Evolutionary conservation across 2,113 vertebrate genomes (phyloP), one percentile per base, ranked within the genome.

Genomic region (Elgaria multicarinata): DNA sequence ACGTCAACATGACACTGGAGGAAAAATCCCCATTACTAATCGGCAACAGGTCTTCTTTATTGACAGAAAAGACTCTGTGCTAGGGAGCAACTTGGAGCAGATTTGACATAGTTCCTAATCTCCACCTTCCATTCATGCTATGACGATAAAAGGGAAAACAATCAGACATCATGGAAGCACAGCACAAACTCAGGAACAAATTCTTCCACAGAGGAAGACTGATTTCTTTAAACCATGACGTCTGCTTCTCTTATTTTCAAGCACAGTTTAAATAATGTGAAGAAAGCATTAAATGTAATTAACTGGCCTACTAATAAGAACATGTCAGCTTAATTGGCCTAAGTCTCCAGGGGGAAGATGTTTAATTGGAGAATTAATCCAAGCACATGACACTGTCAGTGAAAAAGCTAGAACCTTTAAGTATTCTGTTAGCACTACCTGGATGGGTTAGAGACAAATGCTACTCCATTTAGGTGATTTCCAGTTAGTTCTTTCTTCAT

Each of bases 201-300:
- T 84, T 82, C 77, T 93, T 90, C 85, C 88, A 80, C 83, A 46
- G 46, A 87, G 31, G 7, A 71, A 3, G 1, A 90, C 66, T 76
- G 88, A 86, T 90, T 79, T 44, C 69, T 88, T 4, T 55, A 94
- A 94, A 93, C 93, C 86, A 90, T 71, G 89, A 92, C 89, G 90
- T 86, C 81, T 93, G 67, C 16, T 36, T 84, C 90, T 87, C 84
- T 79, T 93, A 87, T 85, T 88, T 89, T 91, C 91, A 90, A 93
- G 85, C 92, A 55, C 86, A 91, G 90, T 93, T 95, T 92, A 90
- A 90, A 88, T 94, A 95, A 95, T 94, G 92, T 93, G 91, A 94
- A 95, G 87, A 95, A 46, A 92, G 87, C 95, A 92, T 94, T 95
- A 94, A 95, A 95, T 95, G 95, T 96, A 95, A 96, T 96, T 96